These are phyloP conservation scores for Lamellibrachia columna DNA, from an alignment of 2,888 invertebrate genomes.

Conservation along the genomic window DNA sequence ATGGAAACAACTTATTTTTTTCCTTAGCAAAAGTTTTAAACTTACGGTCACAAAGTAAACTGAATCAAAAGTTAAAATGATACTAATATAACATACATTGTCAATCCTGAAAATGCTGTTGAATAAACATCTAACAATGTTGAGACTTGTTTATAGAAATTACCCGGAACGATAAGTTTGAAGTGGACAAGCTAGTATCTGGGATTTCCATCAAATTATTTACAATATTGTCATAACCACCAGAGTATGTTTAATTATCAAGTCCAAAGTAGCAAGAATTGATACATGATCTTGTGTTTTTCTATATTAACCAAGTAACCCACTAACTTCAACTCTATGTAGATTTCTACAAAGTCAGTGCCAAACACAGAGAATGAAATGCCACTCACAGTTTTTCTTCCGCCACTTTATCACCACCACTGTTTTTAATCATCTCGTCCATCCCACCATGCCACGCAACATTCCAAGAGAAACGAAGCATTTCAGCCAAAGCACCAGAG, in stretches of 20 bases:
- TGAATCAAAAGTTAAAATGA: background rate
- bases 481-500: conserved; percentile 50
- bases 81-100: background rate
- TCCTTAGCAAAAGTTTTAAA: background rate
- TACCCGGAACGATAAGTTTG: too few species aligned
- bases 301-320: too few species aligned
- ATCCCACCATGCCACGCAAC: conserved; percentile 60
- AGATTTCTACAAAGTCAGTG: background rate
- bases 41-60: background rate
- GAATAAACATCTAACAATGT: too few species aligned
- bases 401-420: conserved; percentile 36
- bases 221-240: too few species aligned
- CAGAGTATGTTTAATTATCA: too few species aligned
- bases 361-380: background rate
- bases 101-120: too few species aligned
- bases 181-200: too few species aligned
- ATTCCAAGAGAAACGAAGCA: conserved; percentile 59
- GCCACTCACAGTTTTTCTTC: conserved; percentile 25
- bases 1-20: background rate
- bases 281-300: too few species aligned
- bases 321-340: background rate
- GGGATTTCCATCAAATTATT: too few species aligned
- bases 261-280: too few species aligned
- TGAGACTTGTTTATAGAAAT: too few species aligned
- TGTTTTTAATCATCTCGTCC: conserved; percentile 47